Evolutionary conservation across 2,888 invertebrate species (phyloP).

Genomic region (Drosophila nr. perissopoda): DNA sequence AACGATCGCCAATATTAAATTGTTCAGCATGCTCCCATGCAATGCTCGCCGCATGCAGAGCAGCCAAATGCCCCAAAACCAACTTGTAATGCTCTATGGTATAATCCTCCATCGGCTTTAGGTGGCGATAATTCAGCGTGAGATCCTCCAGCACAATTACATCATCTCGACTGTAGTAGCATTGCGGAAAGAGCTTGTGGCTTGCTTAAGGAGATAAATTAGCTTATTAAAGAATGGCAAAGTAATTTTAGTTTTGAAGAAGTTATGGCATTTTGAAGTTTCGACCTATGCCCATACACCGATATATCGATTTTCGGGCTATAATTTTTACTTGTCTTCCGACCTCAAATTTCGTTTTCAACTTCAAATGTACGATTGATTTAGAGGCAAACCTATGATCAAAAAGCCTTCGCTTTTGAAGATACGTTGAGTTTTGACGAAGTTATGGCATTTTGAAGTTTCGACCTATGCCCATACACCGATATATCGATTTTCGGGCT

Average conservation of each 20-base stretch:
- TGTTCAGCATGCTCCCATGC: constrained; percentile 75
- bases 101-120: constrained; percentile 48
- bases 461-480: no score
- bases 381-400: no score
- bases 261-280: no score
- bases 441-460: no score
- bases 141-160: constrained; percentile 80
- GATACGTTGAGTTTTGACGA: no score
- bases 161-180: constrained; percentile 73
- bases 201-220: constrained; percentile 37
- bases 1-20: constrained; percentile 67
- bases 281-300: no score
- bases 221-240: not conserved
- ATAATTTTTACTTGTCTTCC: no score
- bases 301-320: no score
- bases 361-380: no score
- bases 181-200: constrained; percentile 68
- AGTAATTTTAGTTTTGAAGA: not conserved
- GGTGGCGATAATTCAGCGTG: constrained; percentile 56
- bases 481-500: no score
- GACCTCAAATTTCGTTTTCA: no score
- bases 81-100: constrained; percentile 61
- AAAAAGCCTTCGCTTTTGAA: no score
- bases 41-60: constrained; percentile 77
- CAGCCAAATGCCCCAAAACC: constrained; percentile 68